Evolutionary conservation across 2,888 invertebrate genomes (phyloP), one percentile per base, ranked within the genome.

Genomic region (Conchocele bisecta): DNA sequence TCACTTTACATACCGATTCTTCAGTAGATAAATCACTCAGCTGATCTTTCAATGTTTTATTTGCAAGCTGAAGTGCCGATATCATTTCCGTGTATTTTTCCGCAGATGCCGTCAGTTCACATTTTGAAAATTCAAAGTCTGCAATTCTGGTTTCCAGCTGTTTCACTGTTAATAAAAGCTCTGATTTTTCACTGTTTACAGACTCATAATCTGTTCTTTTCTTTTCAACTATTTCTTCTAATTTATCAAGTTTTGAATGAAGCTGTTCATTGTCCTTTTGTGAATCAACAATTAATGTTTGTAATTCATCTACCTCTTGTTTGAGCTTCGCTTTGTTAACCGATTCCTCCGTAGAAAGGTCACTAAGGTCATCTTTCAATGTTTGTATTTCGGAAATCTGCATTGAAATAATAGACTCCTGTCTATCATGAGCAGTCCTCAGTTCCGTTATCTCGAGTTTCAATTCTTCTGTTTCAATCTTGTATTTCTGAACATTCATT

Each of bases 331-430:
- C 63, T 22, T 29, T 51, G 24, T 59, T 70, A 5, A 59, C 67
- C 44, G 75, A 67, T 44, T 70, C 59, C 31, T 75, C 70, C 56
- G 64, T 56, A 29, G 63, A 58, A 46, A 63, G 63, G 17, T 67
- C 61, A 63, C 67, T 70, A 17, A 70, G 26, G 7, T 61, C 56
- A 70, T 75, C 75, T 63, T 75, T 42, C 13, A 68, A 35, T 20
- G 42, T 24, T 29, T 33, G 15, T 3, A 48, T 48, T 20, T 48
- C 48, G 41, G 26, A 28, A n/a, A 57, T 60, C n/a, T 37, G 26
- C 6, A 17, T 13, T 20, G 17, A 11, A 54, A 22, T 17, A 2
- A 17, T 15, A 7, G 24, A 37, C 33, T 54, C 26, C 28, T 39
- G 39, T 13, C 28, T 17, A n/a, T 41, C 31, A 42, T 37, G 42